Evolutionary conservation across 1,140 invertebrate genomes (phyloP), one percentile per base, ranked within the genome.

Genomic region (Hylaeus volcanicus): DNA sequence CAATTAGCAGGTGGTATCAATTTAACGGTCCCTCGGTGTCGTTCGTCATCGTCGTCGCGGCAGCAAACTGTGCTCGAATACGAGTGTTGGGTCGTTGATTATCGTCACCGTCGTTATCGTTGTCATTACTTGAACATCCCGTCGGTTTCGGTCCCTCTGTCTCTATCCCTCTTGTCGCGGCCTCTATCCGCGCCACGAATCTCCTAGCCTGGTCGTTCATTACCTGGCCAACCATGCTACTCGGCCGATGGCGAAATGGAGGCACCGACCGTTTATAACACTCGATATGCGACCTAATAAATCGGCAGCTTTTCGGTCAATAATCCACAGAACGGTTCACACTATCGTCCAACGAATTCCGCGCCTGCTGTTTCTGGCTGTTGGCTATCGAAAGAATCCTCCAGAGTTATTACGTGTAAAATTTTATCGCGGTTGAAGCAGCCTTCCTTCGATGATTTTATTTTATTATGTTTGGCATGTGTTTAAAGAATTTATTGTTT

Each of bases 41-140:
- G 84, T 86, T 79, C 84, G 81, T 86, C 85, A 86, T 86, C 70
- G 84, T 85, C 60, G 74, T 65, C 56, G 77, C 53, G 61, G 72
- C 74, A 39, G 73, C 45, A 76, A 83, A 77, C 74, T 60, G 84
- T 58, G 76, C 51, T 55, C 84, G 84, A 26, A 86, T 81, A 82
- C 55, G 72, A 75, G 15, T 65, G 69, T 73, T 70, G 74, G 26
- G 71, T 64, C 83, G 82, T 86, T 86, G 81, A 86, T 86, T 86
- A 86, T 86, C 73, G 72, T 77, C 71, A 65, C 81, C 84, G 73
- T 86, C 76, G 85, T 86, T 86, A 86, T 86, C 84, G 68, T 83
- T 77, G 81, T 86, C 85, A 79, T 86, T 86, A 86, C 83, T 86
- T 86, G 85, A 85, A 85, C 85, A 86, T 78, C 75, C 85, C 65